Evolutionary conservation across 2,888 invertebrate genomes (phyloP).

Genomic region (Acanthacorydalis orientalis): DNA sequence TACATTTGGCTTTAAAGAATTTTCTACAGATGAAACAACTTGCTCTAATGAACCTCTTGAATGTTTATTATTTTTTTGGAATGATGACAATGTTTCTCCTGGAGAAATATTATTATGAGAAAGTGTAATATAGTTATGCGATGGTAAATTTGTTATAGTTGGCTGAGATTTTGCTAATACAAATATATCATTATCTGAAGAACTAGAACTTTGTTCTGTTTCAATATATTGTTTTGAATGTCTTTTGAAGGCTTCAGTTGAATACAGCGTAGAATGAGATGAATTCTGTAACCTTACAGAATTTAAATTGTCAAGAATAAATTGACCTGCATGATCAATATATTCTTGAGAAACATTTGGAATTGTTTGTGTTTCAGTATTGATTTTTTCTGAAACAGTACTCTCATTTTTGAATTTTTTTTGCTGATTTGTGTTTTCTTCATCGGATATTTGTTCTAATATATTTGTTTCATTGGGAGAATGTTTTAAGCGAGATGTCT

Average conservation of each 20-base stretch:
- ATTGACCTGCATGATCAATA: neutral
- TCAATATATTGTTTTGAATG: no score
- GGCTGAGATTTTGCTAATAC: neutral
- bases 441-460: neutral
- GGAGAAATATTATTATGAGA: neutral
- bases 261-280: neutral
- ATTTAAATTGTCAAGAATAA: slow-evolving; percentile 5
- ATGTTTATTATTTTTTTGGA: neutral
- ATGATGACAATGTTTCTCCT: neutral
- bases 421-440: neutral
- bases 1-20: neutral
- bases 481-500: no score
- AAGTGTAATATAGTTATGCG: neutral
- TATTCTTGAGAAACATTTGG: neutral
- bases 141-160: neutral
- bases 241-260: neutral
- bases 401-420: neutral
- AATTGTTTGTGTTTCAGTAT: neutral
- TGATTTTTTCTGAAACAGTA: no score
- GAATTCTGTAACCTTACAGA: neutral
- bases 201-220: no score
- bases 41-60: neutral
- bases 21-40: neutral
- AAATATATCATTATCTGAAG: neutral
- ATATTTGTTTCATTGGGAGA: neutral